Evolutionary conservation across 2,113 vertebrate species (phyloP).

Genomic region (Ibidorhyncha struthersii): DNA sequence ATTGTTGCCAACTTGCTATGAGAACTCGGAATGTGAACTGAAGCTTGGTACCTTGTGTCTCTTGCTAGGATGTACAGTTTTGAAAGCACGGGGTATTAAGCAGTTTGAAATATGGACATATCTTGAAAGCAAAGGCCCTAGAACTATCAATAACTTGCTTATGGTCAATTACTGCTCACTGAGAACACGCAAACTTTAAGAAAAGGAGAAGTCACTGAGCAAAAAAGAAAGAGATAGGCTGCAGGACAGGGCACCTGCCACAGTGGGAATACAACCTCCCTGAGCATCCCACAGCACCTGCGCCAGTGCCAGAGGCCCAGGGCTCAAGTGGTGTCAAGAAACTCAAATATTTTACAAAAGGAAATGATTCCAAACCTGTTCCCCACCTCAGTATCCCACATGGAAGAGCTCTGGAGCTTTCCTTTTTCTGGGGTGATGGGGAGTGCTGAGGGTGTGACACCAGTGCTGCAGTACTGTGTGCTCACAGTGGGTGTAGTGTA

Average conservation of each 20-base stretch:
- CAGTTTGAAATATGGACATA: not conserved
- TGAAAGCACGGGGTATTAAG: not conserved
- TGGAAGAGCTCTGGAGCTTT: not conserved
- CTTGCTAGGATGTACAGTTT: not conserved
- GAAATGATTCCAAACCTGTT: not conserved
- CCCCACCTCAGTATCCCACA: accelerated
- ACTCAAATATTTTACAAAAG: not conserved
- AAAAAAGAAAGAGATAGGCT: not conserved
- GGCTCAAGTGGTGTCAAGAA: not conserved
- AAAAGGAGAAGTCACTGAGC: not conserved
- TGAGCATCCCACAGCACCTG: not conserved
- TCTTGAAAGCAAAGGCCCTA: not conserved
- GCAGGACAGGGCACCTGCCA: accelerated
- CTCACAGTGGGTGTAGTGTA: accelerated
- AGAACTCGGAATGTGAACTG: not conserved
- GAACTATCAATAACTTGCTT: not conserved
- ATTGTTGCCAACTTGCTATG: not conserved
- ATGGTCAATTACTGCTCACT: not conserved
- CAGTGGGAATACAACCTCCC: not conserved
- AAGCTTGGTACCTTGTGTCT: not conserved
- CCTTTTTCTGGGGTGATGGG: accelerated
- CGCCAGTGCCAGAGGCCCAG: not conserved
- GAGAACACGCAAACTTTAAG: not conserved
- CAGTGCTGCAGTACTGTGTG: accelerated
- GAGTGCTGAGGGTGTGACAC: accelerated